These are phyloP conservation scores for Phaethon lepturus DNA, from an alignment of 2,113 vertebrate genomes.

Conservation along the genomic window DNA sequence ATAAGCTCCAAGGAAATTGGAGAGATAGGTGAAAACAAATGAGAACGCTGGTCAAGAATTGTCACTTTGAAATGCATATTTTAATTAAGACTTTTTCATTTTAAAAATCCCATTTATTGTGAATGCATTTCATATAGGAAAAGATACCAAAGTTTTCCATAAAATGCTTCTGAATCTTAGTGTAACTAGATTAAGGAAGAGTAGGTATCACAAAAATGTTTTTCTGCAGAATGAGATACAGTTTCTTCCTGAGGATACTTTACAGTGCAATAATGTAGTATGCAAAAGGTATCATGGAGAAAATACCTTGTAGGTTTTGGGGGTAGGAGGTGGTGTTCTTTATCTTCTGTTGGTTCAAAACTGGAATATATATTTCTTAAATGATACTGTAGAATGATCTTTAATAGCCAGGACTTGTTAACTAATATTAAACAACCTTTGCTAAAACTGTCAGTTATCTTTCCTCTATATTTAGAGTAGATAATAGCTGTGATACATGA, in stretches of 20 bases:
- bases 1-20: neutral
- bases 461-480: conserved; percentile 5
- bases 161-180: neutral
- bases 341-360: neutral
- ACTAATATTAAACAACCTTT: neutral
- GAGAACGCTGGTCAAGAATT: neutral
- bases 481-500: conserved; percentile 30
- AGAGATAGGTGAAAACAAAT: neutral
- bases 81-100: neutral
- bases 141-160: neutral
- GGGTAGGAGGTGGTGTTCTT: fast-evolving
- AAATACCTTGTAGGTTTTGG: neutral
- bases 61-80: neutral
- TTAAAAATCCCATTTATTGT: neutral
- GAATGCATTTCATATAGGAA: neutral
- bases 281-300: neutral
- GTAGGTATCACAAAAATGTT: neutral
- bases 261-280: neutral
- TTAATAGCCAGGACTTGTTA: neutral
- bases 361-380: neutral
- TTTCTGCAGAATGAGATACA: neutral
- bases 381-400: neutral
- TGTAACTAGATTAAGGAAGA: neutral
- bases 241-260: neutral
- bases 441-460: neutral